phyloP scores from a whole-genome alignment of 2,113 vertebrate species.

The Thunnus maccoyii region DNA sequence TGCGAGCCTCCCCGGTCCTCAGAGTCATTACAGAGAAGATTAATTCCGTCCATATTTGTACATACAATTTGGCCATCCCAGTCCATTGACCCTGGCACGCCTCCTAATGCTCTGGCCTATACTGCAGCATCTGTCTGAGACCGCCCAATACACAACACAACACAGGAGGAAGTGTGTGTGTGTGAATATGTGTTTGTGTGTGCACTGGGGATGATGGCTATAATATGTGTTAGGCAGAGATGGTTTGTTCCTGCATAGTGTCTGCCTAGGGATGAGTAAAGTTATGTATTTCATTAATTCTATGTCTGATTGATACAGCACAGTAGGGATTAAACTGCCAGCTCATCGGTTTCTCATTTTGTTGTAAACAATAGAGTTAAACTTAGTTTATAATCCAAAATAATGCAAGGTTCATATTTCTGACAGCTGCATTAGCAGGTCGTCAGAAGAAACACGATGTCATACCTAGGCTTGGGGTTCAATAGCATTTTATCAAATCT shows the following conservation, averaged over 20 bases:
- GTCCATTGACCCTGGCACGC: constrained; percentile 69
- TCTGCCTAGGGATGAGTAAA: background rate
- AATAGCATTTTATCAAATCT: no score
- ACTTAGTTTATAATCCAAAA: no score
- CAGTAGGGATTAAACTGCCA: no score
- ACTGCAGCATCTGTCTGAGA: constrained; percentile 63
- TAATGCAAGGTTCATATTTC: no score
- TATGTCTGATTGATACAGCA: no score
- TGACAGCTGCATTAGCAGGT: no score
- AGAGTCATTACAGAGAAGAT: constrained; percentile 68
- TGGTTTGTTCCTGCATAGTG: background rate
- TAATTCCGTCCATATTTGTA: constrained; percentile 72
- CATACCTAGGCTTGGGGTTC: no score
- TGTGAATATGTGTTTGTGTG: background rate
- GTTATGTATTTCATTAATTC: no score
- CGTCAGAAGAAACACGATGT: no score
- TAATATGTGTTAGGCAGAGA: constrained; percentile 3
- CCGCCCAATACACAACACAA: constrained; percentile 52
- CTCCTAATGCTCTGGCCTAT: constrained; percentile 56
- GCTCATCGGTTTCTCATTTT: no score
- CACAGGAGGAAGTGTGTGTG: constrained; percentile 8
- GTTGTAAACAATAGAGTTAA: no score
- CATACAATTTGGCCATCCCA: constrained; percentile 69
- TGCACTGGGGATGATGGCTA: background rate
- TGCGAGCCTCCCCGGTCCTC: constrained; percentile 8